Evolutionary conservation across 2,113 vertebrate species (phyloP).

Genomic region (Hystrix cristata): DNA sequence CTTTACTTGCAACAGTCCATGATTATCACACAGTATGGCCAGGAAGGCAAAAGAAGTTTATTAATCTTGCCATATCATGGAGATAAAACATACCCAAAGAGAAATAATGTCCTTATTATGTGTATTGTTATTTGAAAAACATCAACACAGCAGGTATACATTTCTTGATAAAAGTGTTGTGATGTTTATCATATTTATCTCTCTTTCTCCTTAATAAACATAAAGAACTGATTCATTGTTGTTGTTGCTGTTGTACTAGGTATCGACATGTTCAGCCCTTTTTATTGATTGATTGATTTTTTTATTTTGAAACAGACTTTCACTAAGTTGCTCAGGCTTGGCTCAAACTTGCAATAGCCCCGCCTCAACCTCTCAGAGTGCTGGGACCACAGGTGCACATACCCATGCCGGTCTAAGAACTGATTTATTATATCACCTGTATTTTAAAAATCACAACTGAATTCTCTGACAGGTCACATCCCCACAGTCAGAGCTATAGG

Average conservation of each 20-base stretch:
- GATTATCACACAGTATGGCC: no score
- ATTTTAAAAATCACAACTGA: neutral
- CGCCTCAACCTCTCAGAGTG: neutral
- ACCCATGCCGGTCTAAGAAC: neutral
- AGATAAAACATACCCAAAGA: neutral
- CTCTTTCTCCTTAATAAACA: neutral
- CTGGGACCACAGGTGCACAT: neutral
- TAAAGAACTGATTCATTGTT: neutral
- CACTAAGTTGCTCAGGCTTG: neutral
- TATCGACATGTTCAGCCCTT: no score
- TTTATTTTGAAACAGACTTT: neutral
- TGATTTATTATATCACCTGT: conserved; percentile 2
- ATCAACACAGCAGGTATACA: neutral
- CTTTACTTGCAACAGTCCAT: neutral
- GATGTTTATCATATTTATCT: conserved; percentile 8
- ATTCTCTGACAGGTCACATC: conserved; percentile 5
- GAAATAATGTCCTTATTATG: neutral
- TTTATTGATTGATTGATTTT: neutral
- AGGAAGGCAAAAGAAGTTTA: neutral
- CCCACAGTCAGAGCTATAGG: neutral
- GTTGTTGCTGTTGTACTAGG: neutral
- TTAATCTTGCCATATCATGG: neutral
- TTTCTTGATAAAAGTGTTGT: neutral
- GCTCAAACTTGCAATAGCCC: neutral
- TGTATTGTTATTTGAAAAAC: neutral